These are phyloP conservation scores for Perdita meconis DNA, from an alignment of 2,888 invertebrate species.

Conservation along the genomic window DNA sequence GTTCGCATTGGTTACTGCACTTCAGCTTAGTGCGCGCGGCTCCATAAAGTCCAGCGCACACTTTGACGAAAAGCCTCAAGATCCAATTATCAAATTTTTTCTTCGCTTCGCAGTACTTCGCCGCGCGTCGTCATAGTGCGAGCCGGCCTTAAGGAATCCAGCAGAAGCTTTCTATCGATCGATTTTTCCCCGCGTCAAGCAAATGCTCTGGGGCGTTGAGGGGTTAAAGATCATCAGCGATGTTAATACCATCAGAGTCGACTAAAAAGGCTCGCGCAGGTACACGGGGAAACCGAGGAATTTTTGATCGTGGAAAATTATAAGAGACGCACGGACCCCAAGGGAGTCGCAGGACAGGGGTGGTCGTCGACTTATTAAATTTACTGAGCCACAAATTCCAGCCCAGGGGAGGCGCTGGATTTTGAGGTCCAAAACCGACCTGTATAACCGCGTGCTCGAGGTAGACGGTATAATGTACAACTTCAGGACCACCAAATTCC, in stretches of 20 bases:
- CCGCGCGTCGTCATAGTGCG: no score
- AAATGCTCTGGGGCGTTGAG: no score
- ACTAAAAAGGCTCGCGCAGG: neutral
- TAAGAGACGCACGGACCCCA: slow-evolving; percentile 38
- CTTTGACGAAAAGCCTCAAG: no score
- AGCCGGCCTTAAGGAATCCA: no score
- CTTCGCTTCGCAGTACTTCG: no score
- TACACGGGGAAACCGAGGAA: slow-evolving; percentile 4
- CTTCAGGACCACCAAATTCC: slow-evolving; percentile 80
- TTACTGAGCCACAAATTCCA: slow-evolving; percentile 81
- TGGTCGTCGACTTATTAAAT: slow-evolving; percentile 82
- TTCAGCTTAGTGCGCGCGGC: no score
- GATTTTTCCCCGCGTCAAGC: no score
- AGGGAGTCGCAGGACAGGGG: slow-evolving; percentile 58
- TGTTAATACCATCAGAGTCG: neutral
- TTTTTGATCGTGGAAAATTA: slow-evolving; percentile 18
- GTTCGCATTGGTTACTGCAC: no score
- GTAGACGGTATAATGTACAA: slow-evolving; percentile 81
- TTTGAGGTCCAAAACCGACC: slow-evolving; percentile 65
- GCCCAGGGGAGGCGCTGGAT: slow-evolving; percentile 68
- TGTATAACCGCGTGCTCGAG: slow-evolving; percentile 68
- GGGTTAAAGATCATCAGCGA: neutral
- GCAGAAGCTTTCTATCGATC: no score
- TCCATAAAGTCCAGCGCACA: no score
- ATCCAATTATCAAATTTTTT: no score